These are phyloP conservation scores for Labeo calbasu DNA, from an alignment of 2,797 vertebrate genomes.

Conservation along the genomic window DNA sequence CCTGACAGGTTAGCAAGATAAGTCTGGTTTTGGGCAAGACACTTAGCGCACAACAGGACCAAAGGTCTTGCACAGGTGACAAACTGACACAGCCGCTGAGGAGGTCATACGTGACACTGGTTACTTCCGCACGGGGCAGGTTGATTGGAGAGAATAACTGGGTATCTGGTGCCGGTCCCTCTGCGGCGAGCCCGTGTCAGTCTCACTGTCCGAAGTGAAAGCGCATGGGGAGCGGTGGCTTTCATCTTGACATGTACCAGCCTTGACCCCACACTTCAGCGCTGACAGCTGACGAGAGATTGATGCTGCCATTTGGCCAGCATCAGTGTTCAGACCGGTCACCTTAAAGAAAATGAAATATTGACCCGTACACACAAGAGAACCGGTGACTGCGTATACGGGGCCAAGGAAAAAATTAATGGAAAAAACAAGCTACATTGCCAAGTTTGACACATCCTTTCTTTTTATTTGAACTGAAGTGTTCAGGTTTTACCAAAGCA, in stretches of 20 bases:
- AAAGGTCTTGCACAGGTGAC: constrained; percentile 77
- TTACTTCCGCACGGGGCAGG: constrained; percentile 68
- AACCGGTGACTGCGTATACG: constrained; percentile 59
- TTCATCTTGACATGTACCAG: constrained; percentile 77
- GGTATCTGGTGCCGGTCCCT: constrained; percentile 70
- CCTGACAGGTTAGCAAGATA: constrained; percentile 78
- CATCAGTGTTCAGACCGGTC: constrained; percentile 65
- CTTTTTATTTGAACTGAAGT: neutral
- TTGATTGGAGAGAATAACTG: constrained; percentile 71
- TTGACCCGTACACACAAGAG: constrained; percentile 66
- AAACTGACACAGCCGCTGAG: constrained; percentile 67
- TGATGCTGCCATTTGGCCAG: constrained; percentile 76
- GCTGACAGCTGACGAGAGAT: constrained; percentile 81
- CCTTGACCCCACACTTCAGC: constrained; percentile 73
- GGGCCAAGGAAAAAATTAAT: constrained; percentile 55
- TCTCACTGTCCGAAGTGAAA: constrained; percentile 73
- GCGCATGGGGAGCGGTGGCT: constrained; percentile 74
- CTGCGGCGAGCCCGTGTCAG: constrained; percentile 70
- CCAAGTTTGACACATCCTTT: constrained; percentile 10
- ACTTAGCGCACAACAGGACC: constrained; percentile 72
- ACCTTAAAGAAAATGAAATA: constrained; percentile 67
- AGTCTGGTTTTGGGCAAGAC: constrained; percentile 73
- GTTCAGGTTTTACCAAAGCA: neutral
- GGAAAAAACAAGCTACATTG: constrained; percentile 35
- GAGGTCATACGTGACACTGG: constrained; percentile 68